Conservation (phyloP, 1,140 invertebrate genomes). For the Archegozetes longisetosus region DNA sequence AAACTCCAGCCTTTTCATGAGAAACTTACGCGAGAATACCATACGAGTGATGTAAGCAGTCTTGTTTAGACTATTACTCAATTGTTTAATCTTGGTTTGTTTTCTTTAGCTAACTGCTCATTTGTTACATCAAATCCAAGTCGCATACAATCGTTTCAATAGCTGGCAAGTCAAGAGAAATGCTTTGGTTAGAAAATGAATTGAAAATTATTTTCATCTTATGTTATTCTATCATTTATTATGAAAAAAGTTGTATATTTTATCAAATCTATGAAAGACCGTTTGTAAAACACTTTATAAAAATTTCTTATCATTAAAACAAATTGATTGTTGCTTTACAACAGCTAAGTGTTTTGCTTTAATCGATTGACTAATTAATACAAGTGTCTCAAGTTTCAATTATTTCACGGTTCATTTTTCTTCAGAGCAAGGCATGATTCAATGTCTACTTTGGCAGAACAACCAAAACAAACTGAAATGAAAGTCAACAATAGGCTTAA, state of each 20-base stretch:
- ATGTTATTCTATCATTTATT: background rate
- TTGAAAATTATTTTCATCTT: background rate
- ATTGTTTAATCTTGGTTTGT: conserved; percentile 3
- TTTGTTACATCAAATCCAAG: conserved; percentile 61
- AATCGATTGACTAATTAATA: too few species aligned
- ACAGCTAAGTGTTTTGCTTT: too few species aligned
- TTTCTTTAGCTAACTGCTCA: conserved; percentile 55
- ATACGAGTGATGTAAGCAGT: conserved; percentile 10
- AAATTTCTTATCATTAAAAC: background rate
- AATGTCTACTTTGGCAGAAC: too few species aligned
- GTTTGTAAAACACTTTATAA: background rate
- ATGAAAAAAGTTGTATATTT: background rate
- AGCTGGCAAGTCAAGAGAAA: conserved; percentile 45
- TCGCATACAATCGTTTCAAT: conserved; percentile 62
- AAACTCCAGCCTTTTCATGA: conserved; percentile 50
- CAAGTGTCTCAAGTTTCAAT: too few species aligned
- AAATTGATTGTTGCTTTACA: too few species aligned
- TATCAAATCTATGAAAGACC: background rate
- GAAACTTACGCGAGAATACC: conserved; percentile 23
- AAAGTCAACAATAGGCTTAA: too few species aligned
- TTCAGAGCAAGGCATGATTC: too few species aligned
- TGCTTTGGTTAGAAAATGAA: conserved; percentile 2
- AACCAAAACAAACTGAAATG: too few species aligned
- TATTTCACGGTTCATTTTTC: too few species aligned
- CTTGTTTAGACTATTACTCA: background rate